These are phyloP conservation scores for Cylloceria caligata DNA, from an alignment of 2,888 invertebrate species.

Conservation along the genomic window DNA sequence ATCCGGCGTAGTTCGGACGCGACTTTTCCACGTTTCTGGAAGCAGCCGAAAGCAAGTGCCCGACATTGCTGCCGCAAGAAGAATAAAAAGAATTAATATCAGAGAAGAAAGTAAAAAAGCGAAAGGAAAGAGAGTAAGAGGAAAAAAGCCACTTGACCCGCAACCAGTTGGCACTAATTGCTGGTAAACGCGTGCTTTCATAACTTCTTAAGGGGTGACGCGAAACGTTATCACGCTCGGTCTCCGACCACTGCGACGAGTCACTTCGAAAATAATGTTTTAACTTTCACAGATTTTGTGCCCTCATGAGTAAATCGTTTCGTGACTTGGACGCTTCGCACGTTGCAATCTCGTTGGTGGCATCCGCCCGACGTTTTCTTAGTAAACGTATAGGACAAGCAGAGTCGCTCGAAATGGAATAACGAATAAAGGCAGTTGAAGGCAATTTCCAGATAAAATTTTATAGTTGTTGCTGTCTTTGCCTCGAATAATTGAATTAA, in stretches of 20 bases:
- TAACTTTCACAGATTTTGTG: constrained; percentile 7
- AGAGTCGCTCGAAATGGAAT: no score
- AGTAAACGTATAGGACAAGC: not conserved
- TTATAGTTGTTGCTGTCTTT: no score
- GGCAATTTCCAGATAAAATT: no score
- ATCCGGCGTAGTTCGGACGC: constrained; percentile 34
- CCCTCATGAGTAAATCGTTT: constrained; percentile 12
- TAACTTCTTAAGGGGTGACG: constrained; percentile 32
- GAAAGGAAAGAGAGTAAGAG: constrained; percentile 12
- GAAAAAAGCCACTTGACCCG: constrained; percentile 55
- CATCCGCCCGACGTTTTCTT: not conserved
- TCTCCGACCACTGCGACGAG: not conserved
- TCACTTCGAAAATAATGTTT: constrained; percentile 21
- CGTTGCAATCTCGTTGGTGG: not conserved
- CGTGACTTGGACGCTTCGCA: not conserved
- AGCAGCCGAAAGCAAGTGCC: constrained; percentile 41
- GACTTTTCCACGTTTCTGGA: constrained; percentile 30
- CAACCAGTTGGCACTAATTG: constrained; percentile 57
- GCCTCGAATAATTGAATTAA: no score
- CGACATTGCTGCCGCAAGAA: constrained; percentile 28
- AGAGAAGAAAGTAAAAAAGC: not conserved
- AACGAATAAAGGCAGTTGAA: no score
- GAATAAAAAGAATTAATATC: constrained; percentile 13
- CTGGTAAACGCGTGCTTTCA: constrained; percentile 42
- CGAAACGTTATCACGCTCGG: constrained; percentile 28